Conservation (phyloP, 2,113 vertebrate genomes). For the Neogale vison region DNA sequence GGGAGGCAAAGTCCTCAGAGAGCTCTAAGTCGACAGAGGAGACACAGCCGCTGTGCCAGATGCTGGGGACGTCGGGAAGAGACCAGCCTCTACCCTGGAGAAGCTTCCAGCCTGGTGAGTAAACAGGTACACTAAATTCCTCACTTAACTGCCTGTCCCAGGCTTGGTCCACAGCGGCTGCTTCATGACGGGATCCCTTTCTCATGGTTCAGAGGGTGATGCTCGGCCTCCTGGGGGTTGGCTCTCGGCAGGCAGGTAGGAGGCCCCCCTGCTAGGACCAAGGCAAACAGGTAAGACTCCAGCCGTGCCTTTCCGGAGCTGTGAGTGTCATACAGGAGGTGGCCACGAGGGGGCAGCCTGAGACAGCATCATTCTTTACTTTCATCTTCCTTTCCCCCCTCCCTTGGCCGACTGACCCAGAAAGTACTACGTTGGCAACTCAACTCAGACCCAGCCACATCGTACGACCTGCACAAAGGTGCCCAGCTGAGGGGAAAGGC, state of each 20-base stretch:
- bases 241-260: background rate
- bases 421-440: background rate
- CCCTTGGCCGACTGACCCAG: background rate
- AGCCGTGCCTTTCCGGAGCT: background rate
- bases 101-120: background rate
- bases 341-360: conserved; percentile 45
- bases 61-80: background rate
- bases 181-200: background rate
- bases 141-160: background rate
- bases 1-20: background rate
- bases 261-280: background rate
- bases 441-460: background rate
- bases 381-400: background rate
- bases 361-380: background rate
- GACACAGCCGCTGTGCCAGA: background rate
- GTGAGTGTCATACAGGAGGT: accelerated
- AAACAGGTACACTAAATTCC: background rate
- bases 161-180: background rate
- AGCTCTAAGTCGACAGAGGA: background rate
- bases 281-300: background rate
- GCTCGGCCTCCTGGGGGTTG: background rate
- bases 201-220: background rate
- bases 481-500: background rate
- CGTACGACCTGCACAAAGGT: background rate
- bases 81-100: background rate